Percentiles rank a stretch among this genome's conserved stretches.
phyloP scores from a whole-genome alignment of 2,888 invertebrate species.

The Drosophila monieri region DNA sequence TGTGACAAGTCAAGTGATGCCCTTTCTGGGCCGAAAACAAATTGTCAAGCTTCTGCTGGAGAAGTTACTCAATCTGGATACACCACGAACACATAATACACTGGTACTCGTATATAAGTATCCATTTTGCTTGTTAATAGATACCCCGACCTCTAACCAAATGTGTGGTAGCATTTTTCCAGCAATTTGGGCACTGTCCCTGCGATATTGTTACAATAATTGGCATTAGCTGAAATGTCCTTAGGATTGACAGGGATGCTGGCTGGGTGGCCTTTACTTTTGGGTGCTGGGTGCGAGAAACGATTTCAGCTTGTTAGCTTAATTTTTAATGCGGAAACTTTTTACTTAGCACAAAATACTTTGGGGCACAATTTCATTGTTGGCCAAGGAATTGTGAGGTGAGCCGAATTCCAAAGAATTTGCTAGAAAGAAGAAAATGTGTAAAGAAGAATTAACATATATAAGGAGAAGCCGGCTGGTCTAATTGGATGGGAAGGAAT shows the following conservation, averaged over 20 bases:
- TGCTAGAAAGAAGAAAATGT: conserved; percentile 22
- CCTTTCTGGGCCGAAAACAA: conserved; percentile 48
- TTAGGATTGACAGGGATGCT: not conserved
- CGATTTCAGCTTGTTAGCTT: conserved; percentile 61
- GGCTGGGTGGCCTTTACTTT: not conserved
- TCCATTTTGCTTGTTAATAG: conserved; percentile 34
- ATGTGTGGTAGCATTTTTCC: conserved; percentile 34
- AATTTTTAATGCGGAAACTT: conserved; percentile 47
- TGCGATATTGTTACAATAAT: conserved; percentile 49
- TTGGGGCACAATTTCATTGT: conserved; percentile 39
- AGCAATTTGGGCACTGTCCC: conserved; percentile 30
- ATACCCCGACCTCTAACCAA: conserved; percentile 11
- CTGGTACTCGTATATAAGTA: conserved; percentile 5
- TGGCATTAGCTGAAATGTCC: conserved; percentile 55
- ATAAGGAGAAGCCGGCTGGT: conserved; percentile 4
- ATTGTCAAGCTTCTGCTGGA: conserved; percentile 46
- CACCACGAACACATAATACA: not conserved
- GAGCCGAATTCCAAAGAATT: conserved; percentile 22
- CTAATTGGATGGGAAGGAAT: conserved; percentile 32
- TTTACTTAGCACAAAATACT: conserved; percentile 29
- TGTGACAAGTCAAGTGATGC: conserved; percentile 69
- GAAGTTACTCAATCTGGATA: conserved; percentile 45
- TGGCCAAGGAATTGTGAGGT: conserved; percentile 26
- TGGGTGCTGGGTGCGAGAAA: conserved; percentile 18
- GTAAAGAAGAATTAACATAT: conserved; percentile 33